These are phyloP conservation scores for Laticauda colubrina DNA, from an alignment of 2,113 vertebrate species.

Conservation along the genomic window DNA sequence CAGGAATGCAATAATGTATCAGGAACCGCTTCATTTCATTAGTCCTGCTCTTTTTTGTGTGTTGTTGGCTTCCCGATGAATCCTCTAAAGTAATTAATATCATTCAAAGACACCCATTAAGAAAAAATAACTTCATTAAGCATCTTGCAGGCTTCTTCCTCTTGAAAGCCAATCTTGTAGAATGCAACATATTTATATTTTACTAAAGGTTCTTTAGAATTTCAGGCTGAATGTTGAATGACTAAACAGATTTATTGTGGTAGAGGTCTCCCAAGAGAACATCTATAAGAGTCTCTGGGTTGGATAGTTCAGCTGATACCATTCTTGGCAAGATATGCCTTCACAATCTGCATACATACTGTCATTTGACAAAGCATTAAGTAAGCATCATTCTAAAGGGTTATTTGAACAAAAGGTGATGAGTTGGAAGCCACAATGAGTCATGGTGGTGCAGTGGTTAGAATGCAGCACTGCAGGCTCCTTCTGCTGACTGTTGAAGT, in stretches of 20 bases:
- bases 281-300: neutral
- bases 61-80: neutral
- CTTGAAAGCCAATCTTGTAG: neutral
- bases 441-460: too few relatives aligned
- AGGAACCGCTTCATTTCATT: neutral
- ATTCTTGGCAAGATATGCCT: neutral
- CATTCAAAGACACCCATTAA: neutral
- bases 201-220: neutral
- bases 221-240: neutral
- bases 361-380: neutral
- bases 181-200: neutral
- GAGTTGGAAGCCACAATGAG: neutral
- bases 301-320: neutral
- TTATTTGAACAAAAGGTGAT: neutral
- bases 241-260: too few relatives aligned
- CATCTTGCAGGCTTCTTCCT: neutral
- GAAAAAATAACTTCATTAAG: neutral
- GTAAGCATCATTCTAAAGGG: neutral
- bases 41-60: neutral
- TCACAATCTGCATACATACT: neutral
- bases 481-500: too few relatives aligned
- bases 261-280: neutral
- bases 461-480: too few relatives aligned
- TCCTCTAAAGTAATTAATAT: neutral
- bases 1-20: neutral